Evolutionary conservation across 2,797 vertebrate species (phyloP), one percentile per base, ranked within the genome.

Genomic region (Selene dorsalis): DNA sequence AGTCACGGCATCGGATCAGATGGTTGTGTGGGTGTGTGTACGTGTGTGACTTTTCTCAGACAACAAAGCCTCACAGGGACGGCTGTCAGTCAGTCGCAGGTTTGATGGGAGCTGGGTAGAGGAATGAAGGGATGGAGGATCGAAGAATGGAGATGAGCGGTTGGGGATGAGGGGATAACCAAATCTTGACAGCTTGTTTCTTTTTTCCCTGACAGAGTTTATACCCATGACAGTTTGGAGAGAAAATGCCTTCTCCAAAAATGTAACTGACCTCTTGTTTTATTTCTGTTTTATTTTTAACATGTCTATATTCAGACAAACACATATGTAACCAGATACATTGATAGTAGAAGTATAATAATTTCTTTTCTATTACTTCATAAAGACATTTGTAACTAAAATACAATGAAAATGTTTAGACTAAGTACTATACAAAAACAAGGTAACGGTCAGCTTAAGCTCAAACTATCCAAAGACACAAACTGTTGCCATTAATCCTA

Each of bases 31-130:
- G 38, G 76, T 76, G 68, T 55, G 39, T 8, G 57, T 65, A 35
- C 60, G 75, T 59, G 47, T 60, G 76, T 58, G 57, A 58, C 57
- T 50, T 64, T 67, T 70, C 66, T 72, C 47, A 71, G 68, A 87
- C 87, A 88, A 76, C 30, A 62, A 84, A 84, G 82, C 81, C 91
- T 91, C 92, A 9, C 64, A 88, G 92, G 91, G 89, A 91, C n/a
- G 84, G 77, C 90, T 91, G 92, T 92, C 92, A 92, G 87, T 92
- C 89, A 91, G 87, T 11, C 22, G 4, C 64, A 73, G 76, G 83
- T 80, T 91, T 87, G 90, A 90, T 72, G 79, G 76, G 80, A 78
- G 87, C 58, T 73, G 79, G 84, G 73, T 74, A 52, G 71, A 76
- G 80, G 88, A 82, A 87, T 90, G 85, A 88, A 89, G 83, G 84